phyloP scores from a whole-genome alignment of 2,797 vertebrate species.

The Esox masquinongy region DNA sequence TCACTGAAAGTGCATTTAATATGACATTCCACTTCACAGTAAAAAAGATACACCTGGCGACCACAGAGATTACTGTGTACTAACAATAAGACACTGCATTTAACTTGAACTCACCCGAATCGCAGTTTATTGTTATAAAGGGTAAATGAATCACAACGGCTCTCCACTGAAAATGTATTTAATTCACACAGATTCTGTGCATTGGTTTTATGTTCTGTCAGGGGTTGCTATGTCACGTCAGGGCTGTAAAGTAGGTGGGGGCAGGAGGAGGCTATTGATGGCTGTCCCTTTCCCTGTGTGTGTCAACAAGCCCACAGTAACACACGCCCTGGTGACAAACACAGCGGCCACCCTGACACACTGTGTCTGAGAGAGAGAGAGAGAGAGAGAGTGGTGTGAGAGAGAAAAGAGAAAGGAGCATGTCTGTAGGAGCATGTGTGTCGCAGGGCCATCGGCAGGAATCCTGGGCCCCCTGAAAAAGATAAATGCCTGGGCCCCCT shows the following conservation, averaged over 20 bases:
- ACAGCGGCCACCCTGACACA: background rate
- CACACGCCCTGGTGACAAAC: background rate
- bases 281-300: background rate
- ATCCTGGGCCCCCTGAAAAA: no score
- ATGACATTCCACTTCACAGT: background rate
- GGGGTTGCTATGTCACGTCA: no score
- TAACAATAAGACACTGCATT: background rate
- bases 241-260: no score
- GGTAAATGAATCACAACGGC: no score
- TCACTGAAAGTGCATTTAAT: background rate
- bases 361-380: background rate
- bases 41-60: background rate
- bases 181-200: no score
- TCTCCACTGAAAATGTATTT: no score
- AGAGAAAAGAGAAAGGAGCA: background rate
- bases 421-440: conserved; percentile 6
- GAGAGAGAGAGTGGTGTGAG: background rate
- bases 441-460: background rate
- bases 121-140: no score
- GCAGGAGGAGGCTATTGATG: background rate
- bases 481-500: background rate
- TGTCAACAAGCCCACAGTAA: background rate
- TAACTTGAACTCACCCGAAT: no score
- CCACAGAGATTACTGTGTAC: background rate
- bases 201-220: no score